Base-by-base conservation (phyloP, 1,140 invertebrate genomes). In the Nomia melanderi region DNA sequence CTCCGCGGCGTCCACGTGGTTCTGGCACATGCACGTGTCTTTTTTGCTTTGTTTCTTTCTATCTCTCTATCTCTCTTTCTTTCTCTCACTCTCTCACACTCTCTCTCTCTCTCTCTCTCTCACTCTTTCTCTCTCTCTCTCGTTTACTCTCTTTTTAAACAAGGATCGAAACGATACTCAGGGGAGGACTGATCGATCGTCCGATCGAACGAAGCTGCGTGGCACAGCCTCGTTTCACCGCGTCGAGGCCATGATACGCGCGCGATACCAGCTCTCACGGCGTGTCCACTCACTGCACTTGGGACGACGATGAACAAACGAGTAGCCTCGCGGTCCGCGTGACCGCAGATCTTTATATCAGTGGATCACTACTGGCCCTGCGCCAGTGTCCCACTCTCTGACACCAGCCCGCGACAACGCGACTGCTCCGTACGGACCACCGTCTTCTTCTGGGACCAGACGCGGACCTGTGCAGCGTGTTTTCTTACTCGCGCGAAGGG, bases 261-360 rank as follows among this genome's bases (percentile, higher is more conserved):
- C 57, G 57, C 9, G 20, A 62, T 20, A 25, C n/a, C 33, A 23
- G 8, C n/a, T 27, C n/a, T 33, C 20, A 63, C 54, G 9, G 4
- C 23, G 31, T 50, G 27, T 79, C 41, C 82, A 76, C 57, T 64
- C 60, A 76, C 81, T 84, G 81, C 82, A 83, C 82, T 84, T 84
- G 83, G 9, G 66, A 65, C 70, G 69, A 74, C 81, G 78, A 84
- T 77, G 70, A 83, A 72, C 78, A 76, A 84, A 71, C 80, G 67
- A 82, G 77, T 84, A 81, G 63, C 54, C 59, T 78, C 59, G 31
- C 60, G 67, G 62, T 33, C 31, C 39, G 78, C 56, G 64, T 74
- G 69, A 81, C 70, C 82, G 78, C 50, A 50, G 82, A 84, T 84
- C 83, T 84, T 84, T 84, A 84, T 84, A 84, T 84, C 78, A 54